Evolutionary conservation across 2,888 invertebrate genomes (phyloP).

Genomic region (Oegoconia quadripuncta): DNA sequence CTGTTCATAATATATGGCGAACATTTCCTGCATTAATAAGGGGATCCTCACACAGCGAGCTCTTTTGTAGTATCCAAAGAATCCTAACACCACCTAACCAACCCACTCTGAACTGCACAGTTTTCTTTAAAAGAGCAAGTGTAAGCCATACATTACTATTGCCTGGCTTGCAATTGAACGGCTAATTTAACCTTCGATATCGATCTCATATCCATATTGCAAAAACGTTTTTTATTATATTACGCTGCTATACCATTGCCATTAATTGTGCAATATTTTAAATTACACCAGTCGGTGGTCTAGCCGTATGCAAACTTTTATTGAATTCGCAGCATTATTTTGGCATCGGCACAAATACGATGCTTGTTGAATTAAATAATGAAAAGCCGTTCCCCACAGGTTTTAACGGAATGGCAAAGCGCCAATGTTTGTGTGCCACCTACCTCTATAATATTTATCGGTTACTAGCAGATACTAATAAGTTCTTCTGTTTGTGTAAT

Average conservation of each 20-base stretch:
- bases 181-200: too few species aligned
- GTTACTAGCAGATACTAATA: slow-evolving; percentile 11
- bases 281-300: slow-evolving; percentile 12
- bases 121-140: too few species aligned
- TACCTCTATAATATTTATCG: slow-evolving; percentile 32
- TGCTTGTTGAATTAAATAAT: slow-evolving; percentile 72
- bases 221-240: slow-evolving; percentile 14
- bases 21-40: too few species aligned
- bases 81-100: too few species aligned
- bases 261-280: slow-evolving; percentile 17
- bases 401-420: slow-evolving; percentile 60
- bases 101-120: too few species aligned
- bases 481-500: too few species aligned
- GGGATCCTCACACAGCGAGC: too few species aligned
- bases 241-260: slow-evolving; percentile 3
- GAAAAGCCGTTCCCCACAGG: slow-evolving; percentile 63
- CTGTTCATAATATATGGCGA: too few species aligned
- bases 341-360: slow-evolving; percentile 63
- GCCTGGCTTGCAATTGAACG: too few species aligned
- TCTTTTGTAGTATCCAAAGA: too few species aligned
- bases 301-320: slow-evolving; percentile 30
- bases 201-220: neutral
- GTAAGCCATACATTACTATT: too few species aligned
- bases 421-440: slow-evolving; percentile 49
- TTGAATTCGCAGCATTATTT: slow-evolving; percentile 49